phyloP scores from a whole-genome alignment of 2,113 vertebrate species.

The Triplophysa tibetana region DNA sequence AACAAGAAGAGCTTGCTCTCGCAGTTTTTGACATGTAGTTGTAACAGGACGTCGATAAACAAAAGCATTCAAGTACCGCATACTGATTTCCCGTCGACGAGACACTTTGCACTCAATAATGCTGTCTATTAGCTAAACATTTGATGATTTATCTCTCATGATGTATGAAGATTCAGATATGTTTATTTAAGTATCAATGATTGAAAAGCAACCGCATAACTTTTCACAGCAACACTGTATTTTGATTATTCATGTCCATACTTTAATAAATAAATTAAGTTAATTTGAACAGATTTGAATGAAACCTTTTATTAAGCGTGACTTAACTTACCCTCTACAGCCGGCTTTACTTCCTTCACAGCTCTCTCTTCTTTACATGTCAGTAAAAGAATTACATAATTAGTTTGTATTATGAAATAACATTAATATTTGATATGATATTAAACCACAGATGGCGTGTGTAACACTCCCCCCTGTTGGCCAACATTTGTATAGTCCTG shows the following conservation, averaged over 20 bases:
- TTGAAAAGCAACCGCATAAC: not conserved
- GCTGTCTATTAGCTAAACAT: conserved; percentile 11
- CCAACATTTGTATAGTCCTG: too few species aligned
- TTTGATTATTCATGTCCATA: too few species aligned
- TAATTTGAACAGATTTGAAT: not conserved
- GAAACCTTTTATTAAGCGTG: too few species aligned
- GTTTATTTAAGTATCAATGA: not conserved
- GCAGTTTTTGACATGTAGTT: conserved; percentile 4
- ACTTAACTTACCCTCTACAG: conserved; percentile 36
- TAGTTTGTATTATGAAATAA: not conserved
- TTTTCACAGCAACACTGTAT: not conserved
- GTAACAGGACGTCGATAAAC: conserved; percentile 9
- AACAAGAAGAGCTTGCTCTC: not conserved
- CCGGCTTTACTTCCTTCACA: conserved; percentile 35
- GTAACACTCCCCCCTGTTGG: too few species aligned
- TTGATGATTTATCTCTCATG: not conserved
- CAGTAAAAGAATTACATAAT: not conserved
- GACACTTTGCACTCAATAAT: not conserved
- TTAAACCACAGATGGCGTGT: too few species aligned
- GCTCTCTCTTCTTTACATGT: conserved; percentile 47
- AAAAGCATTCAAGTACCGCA: not conserved
- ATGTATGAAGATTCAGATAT: not conserved
- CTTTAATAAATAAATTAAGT: not conserved
- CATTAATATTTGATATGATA: too few species aligned
- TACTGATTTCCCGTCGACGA: conserved; percentile 17